These are phyloP conservation scores for Bombus difficillimus DNA, from an alignment of 1,140 invertebrate species.

Conservation along the genomic window DNA sequence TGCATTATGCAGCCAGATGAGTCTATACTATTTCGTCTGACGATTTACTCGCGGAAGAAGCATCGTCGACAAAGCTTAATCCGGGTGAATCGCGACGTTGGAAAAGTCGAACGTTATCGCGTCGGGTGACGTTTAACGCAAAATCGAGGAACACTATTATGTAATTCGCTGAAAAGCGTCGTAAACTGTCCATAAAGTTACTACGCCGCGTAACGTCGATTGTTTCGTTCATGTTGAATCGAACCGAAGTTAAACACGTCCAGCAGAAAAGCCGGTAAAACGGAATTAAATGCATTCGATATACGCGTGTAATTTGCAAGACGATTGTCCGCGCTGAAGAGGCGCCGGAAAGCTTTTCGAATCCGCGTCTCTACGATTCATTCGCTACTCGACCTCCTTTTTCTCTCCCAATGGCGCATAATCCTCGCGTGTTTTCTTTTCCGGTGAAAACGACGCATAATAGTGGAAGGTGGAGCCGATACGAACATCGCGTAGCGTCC, in stretches of 20 bases:
- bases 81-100: too few relatives aligned
- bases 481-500: background rate
- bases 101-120: background rate
- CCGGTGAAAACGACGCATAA: background rate
- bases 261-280: background rate
- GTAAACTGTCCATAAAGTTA: constrained; percentile 5
- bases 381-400: constrained; percentile 6
- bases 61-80: background rate
- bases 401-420: background rate
- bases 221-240: background rate
- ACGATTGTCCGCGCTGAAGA: background rate
- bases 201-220: background rate
- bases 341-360: background rate
- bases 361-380: constrained; percentile 3
- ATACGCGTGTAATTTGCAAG: background rate
- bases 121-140: background rate
- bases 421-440: background rate
- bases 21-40: background rate
- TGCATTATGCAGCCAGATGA: background rate
- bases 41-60: too few relatives aligned
- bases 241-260: background rate
- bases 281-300: constrained; percentile 12
- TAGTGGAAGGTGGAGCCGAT: background rate
- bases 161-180: background rate
- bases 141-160: background rate